A percentile compares a stretch with the other conserved stretches of the same genome.
Evolutionary conservation across 2,113 vertebrate genomes (phyloP).

Genomic region (Coregonus clupeaformis): DNA sequence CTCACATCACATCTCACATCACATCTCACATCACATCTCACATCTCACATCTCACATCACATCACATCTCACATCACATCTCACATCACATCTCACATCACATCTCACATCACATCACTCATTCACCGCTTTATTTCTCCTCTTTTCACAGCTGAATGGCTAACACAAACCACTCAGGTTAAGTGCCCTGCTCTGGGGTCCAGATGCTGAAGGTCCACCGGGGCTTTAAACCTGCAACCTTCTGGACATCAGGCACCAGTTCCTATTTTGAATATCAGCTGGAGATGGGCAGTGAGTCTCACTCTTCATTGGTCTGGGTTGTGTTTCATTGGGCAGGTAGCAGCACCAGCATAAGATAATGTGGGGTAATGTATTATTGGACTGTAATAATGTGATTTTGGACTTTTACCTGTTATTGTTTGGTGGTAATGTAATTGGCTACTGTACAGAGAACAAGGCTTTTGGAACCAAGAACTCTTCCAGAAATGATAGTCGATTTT

Average conservation of each 20-base stretch:
- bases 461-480: too few relatives aligned
- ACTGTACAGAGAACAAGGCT: too few relatives aligned
- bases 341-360: neutral
- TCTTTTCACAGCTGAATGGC: constrained; percentile 16
- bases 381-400: too few relatives aligned
- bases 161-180: constrained; percentile 13
- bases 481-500: too few relatives aligned
- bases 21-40: too few relatives aligned
- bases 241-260: neutral
- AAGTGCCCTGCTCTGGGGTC: constrained; percentile 25
- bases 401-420: neutral
- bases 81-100: too few relatives aligned
- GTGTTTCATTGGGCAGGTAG: neutral
- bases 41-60: too few relatives aligned
- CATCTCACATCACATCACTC: neutral
- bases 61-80: too few relatives aligned
- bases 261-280: neutral
- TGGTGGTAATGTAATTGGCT: neutral
- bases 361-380: too few relatives aligned
- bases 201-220: constrained; percentile 15
- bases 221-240: constrained; percentile 25
- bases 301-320: neutral
- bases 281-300: neutral
- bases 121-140: constrained; percentile 17
- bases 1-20: too few relatives aligned